phyloP scores from a whole-genome alignment of 2,113 vertebrate genomes.

The Chitala chitala region DNA sequence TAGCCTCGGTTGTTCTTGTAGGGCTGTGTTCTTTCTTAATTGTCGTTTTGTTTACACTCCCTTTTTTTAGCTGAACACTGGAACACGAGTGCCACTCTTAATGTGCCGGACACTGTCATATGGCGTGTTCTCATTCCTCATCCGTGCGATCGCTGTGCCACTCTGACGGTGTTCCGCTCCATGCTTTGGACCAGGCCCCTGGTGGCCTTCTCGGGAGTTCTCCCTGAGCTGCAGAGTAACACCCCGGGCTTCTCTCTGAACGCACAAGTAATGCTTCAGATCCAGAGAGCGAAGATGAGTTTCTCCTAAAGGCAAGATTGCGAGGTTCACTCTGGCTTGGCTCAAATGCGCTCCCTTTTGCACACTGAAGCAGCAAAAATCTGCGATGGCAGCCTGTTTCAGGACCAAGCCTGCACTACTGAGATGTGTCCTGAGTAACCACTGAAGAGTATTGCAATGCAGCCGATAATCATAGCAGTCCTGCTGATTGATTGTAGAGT shows the following conservation, averaged over 20 bases:
- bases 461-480: constrained; percentile 60
- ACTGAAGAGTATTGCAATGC: constrained; percentile 50
- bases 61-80: constrained; percentile 9
- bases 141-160: background rate
- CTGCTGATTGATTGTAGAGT: constrained; percentile 15
- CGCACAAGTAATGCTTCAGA: background rate
- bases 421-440: constrained; percentile 30
- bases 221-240: constrained; percentile 13
- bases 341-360: constrained; percentile 48
- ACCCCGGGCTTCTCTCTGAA: background rate
- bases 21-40: constrained; percentile 42
- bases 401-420: constrained; percentile 29
- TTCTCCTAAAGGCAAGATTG: background rate
- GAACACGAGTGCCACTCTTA: background rate
- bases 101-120: background rate
- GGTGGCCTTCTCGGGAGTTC: background rate
- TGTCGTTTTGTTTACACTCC: constrained; percentile 24
- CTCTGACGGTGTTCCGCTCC: background rate
- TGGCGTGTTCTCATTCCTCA: background rate
- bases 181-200: background rate
- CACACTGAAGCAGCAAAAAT: constrained; percentile 47
- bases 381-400: constrained; percentile 29
- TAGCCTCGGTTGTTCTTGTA: constrained; percentile 26
- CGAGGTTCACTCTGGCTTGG: constrained; percentile 23
- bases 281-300: background rate